phyloP scores from a whole-genome alignment of 2,113 vertebrate species.

The Varanus komodoensis region DNA sequence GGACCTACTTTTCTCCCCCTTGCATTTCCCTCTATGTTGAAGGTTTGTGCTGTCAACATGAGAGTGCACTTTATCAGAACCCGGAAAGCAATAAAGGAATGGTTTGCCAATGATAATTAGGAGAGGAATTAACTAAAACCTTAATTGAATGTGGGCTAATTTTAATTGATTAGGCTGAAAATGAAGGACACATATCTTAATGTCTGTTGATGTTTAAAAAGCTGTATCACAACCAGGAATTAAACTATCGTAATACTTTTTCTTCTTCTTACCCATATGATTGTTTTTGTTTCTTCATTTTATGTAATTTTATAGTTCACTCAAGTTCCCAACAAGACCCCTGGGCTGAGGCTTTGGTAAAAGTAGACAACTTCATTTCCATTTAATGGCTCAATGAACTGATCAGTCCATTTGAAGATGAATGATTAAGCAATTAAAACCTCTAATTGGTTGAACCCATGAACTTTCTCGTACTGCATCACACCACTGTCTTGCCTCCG shows the following conservation, averaged over 20 bases:
- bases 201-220: neutral
- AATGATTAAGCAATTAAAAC: neutral
- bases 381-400: neutral
- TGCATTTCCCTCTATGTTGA: neutral
- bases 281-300: neutral
- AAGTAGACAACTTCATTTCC: neutral
- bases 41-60: neutral
- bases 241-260: neutral
- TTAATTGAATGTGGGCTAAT: neutral
- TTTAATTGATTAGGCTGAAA: neutral
- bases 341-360: neutral
- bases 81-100: neutral
- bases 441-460: neutral
- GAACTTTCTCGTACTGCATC: neutral
- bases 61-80: neutral
- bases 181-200: neutral
- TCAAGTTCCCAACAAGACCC: neutral
- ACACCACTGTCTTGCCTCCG: neutral
- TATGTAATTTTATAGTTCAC: neutral
- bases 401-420: neutral
- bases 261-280: neutral
- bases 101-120: neutral
- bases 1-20: constrained; percentile 10
- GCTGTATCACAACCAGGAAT: no score
- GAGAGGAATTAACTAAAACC: neutral